Conservation (phyloP, 1,140 invertebrate species). For the Sogatella furcifera region DNA sequence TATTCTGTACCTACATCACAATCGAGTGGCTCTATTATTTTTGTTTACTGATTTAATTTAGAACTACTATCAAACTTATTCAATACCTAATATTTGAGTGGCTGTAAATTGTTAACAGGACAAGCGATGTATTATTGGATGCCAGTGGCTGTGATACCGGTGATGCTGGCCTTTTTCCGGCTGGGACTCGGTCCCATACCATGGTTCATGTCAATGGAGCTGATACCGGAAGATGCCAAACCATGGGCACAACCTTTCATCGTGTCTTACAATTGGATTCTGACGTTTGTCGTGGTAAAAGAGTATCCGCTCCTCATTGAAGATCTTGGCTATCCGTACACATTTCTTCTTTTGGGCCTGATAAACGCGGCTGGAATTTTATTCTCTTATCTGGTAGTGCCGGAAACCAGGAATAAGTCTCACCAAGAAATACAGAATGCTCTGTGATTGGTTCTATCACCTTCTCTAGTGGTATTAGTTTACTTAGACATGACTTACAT, state of each 20-base stretch:
- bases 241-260: slow-evolving; percentile 40
- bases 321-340: slow-evolving; percentile 50
- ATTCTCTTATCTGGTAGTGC: slow-evolving; percentile 65
- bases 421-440: slow-evolving; percentile 63
- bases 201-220: slow-evolving; percentile 55
- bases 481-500: no score
- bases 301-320: slow-evolving; percentile 31
- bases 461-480: no score
- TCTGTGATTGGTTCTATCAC: no score
- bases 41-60: no score
- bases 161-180: slow-evolving; percentile 31
- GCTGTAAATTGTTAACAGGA: no score
- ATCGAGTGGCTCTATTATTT: no score
- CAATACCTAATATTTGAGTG: no score
- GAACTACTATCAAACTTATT: no score
- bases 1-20: no score
- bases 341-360: slow-evolving; percentile 72
- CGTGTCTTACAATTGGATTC: slow-evolving; percentile 37
- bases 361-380: slow-evolving; percentile 59
- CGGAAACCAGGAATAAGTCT: slow-evolving; percentile 85
- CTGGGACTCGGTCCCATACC: slow-evolving; percentile 62
- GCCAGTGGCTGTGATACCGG: background rate
- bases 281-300: slow-evolving; percentile 43
- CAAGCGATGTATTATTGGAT: background rate
- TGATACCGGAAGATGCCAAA: slow-evolving; percentile 52